These are phyloP conservation scores for Lutjanus erythropterus DNA, from an alignment of 2,113 vertebrate species.

Conservation along the genomic window DNA sequence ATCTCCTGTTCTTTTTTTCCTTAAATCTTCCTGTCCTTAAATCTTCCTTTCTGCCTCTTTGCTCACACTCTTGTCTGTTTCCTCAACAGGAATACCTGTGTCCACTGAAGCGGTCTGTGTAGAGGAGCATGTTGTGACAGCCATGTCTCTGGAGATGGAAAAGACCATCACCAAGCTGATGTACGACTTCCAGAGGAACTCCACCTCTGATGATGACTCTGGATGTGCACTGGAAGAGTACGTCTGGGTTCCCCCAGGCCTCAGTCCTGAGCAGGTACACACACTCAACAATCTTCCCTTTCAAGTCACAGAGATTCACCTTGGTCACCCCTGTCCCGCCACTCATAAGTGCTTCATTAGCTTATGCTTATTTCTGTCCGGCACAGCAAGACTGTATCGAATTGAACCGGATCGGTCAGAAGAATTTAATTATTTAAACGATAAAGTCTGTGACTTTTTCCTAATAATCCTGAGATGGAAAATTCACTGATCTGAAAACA, in stretches of 20 bases:
- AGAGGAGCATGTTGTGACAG: conserved; percentile 94
- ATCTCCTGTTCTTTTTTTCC: not conserved
- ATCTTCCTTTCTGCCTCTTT: not conserved
- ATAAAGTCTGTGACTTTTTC: conserved; percentile 39
- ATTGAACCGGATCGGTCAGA: conserved; percentile 35
- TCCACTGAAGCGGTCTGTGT: conserved; percentile 87
- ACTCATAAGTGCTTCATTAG: conserved; percentile 16
- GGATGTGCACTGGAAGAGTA: conserved; percentile 98
- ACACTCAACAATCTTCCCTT: not conserved
- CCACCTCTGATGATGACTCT: conserved; percentile 96
- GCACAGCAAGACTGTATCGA: conserved; percentile 23
- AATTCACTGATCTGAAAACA: conserved; percentile 46
- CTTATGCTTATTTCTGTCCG: conserved; percentile 9
- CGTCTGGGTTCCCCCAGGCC: conserved; percentile 94
- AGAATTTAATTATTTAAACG: conserved; percentile 49
- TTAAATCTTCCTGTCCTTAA: not conserved
- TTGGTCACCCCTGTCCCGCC: not conserved
- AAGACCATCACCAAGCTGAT: conserved; percentile 98
- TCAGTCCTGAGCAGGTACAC: conserved; percentile 96
- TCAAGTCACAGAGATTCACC: not conserved
- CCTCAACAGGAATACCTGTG: conserved; percentile 89
- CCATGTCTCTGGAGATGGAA: conserved; percentile 99
- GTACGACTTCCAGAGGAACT: conserved; percentile 99
- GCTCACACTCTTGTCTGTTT: conserved; percentile 27
- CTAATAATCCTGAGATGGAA: conserved; percentile 28